Percentiles rank a stretch among this genome's conserved stretches.
Conservation (phyloP, 2,797 vertebrate species). For the Antennarius maculatus region DNA sequence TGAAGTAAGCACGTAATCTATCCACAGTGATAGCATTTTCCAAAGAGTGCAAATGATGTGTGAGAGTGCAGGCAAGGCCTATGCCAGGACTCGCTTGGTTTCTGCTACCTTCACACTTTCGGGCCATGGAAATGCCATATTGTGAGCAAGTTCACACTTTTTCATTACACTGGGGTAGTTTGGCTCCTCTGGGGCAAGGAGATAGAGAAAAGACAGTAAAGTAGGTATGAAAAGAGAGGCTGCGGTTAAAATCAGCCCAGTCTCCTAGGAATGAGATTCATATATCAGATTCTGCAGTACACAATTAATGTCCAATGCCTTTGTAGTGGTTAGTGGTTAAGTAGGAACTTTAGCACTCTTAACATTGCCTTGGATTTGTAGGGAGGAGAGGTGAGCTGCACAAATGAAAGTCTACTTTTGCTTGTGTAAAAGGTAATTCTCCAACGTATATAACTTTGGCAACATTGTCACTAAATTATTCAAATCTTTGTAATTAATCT, state of each 20-base stretch:
- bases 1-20: slow-evolving; percentile 77
- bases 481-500: not conserved
- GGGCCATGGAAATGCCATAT: slow-evolving; percentile 67
- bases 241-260: slow-evolving; percentile 28
- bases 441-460: not conserved
- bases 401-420: not conserved
- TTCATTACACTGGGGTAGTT: slow-evolving; percentile 66
- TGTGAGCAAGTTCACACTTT: slow-evolving; percentile 71
- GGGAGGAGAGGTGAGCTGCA: not conserved
- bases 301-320: slow-evolving; percentile 14
- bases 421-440: not conserved
- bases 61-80: slow-evolving; percentile 48
- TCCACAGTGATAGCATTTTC: slow-evolving; percentile 71
- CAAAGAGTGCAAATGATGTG: slow-evolving; percentile 75
- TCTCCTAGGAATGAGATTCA: slow-evolving; percentile 29
- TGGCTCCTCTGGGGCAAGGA: slow-evolving; percentile 53
- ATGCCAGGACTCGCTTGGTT: slow-evolving; percentile 61
- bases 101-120: slow-evolving; percentile 73
- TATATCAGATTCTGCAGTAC: slow-evolving; percentile 38
- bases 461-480: too few relatives aligned
- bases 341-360: not conserved
- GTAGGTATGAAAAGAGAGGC: slow-evolving; percentile 41
- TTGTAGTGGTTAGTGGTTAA: not conserved
- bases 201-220: slow-evolving; percentile 45
- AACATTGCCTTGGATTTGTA: not conserved